Conservation (phyloP, 2,797 vertebrate species). For the Tokudaia muenninki region DNA sequence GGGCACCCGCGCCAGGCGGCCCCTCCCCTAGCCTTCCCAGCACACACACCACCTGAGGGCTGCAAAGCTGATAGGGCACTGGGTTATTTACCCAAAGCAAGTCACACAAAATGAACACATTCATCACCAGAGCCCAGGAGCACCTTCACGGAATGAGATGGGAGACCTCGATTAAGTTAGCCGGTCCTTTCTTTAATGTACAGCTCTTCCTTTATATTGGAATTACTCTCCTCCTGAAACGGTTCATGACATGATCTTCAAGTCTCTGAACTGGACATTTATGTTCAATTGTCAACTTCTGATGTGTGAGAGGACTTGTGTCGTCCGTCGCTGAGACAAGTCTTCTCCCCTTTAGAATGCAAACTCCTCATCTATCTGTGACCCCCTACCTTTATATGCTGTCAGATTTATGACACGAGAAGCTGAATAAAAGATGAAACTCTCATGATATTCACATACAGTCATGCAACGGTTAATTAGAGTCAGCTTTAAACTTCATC, state of each 20-base stretch:
- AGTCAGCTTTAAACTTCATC: conserved; percentile 39
- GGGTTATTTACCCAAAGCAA: conserved; percentile 71
- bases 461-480: neutral
- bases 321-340: neutral
- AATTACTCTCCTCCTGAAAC: neutral
- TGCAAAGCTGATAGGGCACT: conserved; percentile 40
- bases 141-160: neutral
- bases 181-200: neutral
- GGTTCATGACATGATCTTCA: conserved; percentile 35
- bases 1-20: neutral
- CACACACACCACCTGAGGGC: conserved; percentile 9
- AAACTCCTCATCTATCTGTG: neutral
- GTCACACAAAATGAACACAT: conserved; percentile 70
- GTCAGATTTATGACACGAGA: neutral
- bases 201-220: neutral
- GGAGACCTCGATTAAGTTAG: conserved; percentile 56
- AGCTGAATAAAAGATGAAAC: neutral
- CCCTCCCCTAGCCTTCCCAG: conserved; percentile 68
- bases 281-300: neutral
- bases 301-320: neutral
- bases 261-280: neutral
- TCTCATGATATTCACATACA: neutral
- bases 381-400: neutral
- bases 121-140: conserved; percentile 66
- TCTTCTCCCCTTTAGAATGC: neutral